Conservation (phyloP, 2,797 vertebrate genomes). For the Centropyge bicolor region DNA sequence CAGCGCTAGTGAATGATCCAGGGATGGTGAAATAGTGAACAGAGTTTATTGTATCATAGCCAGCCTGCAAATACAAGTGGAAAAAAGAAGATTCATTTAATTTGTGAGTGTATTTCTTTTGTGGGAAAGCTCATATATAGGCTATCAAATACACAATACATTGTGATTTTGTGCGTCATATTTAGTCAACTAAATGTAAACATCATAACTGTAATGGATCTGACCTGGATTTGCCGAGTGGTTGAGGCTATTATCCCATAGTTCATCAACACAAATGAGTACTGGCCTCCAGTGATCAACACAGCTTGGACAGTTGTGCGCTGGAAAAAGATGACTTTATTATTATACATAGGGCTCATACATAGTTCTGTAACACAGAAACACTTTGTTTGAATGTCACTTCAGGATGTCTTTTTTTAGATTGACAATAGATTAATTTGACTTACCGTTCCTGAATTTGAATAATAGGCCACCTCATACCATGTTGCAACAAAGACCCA, state of each 20-base stretch:
- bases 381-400: too few species aligned
- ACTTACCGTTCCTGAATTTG: conserved; percentile 69
- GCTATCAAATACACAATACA: too few species aligned
- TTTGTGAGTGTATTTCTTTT: not conserved
- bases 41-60: conserved; percentile 76
- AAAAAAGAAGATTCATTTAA: not conserved
- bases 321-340: not conserved
- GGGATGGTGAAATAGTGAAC: conserved; percentile 50
- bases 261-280: conserved; percentile 8
- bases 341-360: not conserved
- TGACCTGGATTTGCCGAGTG: not conserved
- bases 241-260: conserved; percentile 11
- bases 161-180: not conserved
- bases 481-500: conserved; percentile 87
- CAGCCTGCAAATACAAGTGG: conserved; percentile 65
- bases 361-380: too few species aligned
- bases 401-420: too few species aligned
- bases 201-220: not conserved
- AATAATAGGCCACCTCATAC: conserved; percentile 78
- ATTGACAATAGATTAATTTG: not conserved
- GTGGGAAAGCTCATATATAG: too few species aligned
- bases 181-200: not conserved
- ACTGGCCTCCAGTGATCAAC: not conserved
- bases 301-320: conserved; percentile 6
- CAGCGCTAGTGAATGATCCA: conserved; percentile 51